Evolutionary conservation across 2,113 vertebrate species (phyloP), one percentile per base, ranked within the genome.

Genomic region (Mugil cephalus): DNA sequence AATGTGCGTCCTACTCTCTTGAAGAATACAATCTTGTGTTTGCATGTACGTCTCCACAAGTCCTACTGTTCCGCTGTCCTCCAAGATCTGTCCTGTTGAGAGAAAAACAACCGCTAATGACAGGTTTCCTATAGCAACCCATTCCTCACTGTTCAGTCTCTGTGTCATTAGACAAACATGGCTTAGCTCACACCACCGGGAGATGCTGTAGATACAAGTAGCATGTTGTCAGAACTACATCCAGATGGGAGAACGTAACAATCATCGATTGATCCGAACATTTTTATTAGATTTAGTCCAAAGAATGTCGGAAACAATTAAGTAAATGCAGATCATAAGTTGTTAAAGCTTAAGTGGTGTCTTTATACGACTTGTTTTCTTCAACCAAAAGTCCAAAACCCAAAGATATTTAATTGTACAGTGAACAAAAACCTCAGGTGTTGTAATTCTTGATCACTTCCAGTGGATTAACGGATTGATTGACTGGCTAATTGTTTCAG

Each of bases 51-150:
- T 18, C 61, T 54, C 40, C 18, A 8, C 52, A 43, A 70, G 60
- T 77, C 18, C 8, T 30, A 30, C 51, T 82, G 65, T 77, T 54
- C 39, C 30, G 56, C 8, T 3, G 35, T 45, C 64, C 43, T 66
- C 65, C 15, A 18, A 59, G 73, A 73, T 64, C 38, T 35, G 43
- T 82, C 55, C 2, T 30, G 52, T 45, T 56, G 70, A 60, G 43
- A 60, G 77, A 68, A 79, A 77, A 89, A 81, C 73, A 88, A 40
- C 58, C 55, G 2, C 73, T 88, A 91, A 90, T 90, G 82, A 88
- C 59, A 12, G 86, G 88, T 85, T 82, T 79, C 67, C 74, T 66
- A 56, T 76, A 79, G 82, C 86, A 82, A 78, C 73, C 62, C 35
- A 71, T 89, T 82, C 80, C 69, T 82, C 76, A 86, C 69, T 52